Base-by-base conservation (phyloP, 2,888 invertebrate genomes). In the Nephrocerus scutellatus region DNA sequence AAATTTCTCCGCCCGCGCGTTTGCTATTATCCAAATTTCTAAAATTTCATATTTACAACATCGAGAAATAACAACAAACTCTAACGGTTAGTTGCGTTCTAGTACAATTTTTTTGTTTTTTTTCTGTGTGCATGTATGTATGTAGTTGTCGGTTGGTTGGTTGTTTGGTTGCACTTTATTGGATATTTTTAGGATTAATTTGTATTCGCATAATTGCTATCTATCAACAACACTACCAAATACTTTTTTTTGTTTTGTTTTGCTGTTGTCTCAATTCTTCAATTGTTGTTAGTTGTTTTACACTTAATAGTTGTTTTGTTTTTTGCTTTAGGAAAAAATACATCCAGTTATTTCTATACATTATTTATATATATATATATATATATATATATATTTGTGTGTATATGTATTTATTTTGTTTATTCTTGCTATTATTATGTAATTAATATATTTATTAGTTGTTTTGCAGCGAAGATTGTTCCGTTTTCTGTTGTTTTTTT, bases 231-330 rank as follows among this genome's bases (percentile, higher is more conserved):
- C 28, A 12, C 25, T 14, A 29, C 26, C 38, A 9, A 26, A 30
- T 42, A 36, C 26, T 39, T 41, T 43, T 38, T 49, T 49, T 43
- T 49, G 47, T 43, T 47, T 49, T 44, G 47, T 43, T 45, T 43
- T 44, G 44, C 43, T 43, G 44, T 36, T 43, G 41, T 43, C 37
- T 41, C 33, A 25, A 36, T 43, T 34, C 30, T 34, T 31, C 23
- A 16, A 9, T 35, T 39, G 39, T 47, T 47, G 30, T 39, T 37
- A 24, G 28, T 33, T 33, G 7, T 19, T 34, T 12, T 15, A 42
- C 30, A 18, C 16, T 15, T 33, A 16, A 13, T 43, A 45, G 33
- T 45, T 44, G 41, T 40, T 42, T 43, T 33, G 26, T 19, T 39
- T 28, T n/a, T 21, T 30, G 21, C 9, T 35, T 19, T 31, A 14